Conservation (phyloP, 2,113 vertebrate species). For the Pterocles orientalis region DNA sequence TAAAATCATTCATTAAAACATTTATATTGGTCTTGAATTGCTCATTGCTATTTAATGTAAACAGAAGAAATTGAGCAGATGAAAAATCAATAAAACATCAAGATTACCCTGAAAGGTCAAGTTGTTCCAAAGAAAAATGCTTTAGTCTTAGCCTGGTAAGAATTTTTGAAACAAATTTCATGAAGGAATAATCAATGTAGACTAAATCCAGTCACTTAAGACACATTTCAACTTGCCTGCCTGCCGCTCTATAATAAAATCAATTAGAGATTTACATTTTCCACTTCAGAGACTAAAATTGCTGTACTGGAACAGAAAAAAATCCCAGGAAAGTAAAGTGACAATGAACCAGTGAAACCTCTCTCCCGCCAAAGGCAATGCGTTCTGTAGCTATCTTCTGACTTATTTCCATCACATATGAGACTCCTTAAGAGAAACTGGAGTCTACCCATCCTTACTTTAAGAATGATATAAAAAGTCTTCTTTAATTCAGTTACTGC, state of each 20-base stretch:
- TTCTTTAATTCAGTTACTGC: background rate
- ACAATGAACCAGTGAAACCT: background rate
- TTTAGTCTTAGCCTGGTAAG: background rate
- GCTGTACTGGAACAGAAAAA: background rate
- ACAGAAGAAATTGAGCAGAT: conserved; percentile 26
- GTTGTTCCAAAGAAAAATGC: background rate
- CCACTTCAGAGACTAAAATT: background rate
- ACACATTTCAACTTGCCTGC: background rate
- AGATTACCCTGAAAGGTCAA: conserved; percentile 48
- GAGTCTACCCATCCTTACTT: background rate
- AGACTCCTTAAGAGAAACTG: background rate
- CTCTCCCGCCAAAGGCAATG: background rate
- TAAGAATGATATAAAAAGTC: background rate
- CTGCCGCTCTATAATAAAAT: background rate
- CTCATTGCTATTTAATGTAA: conserved; percentile 31
- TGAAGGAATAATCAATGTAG: background rate
- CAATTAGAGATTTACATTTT: conserved; percentile 14
- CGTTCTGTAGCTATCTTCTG: background rate
- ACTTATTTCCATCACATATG: background rate
- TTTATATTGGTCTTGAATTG: background rate
- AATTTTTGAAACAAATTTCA: background rate
- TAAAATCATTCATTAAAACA: background rate
- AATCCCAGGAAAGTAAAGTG: background rate
- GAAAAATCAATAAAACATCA: conserved; percentile 50
- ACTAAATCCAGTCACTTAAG: background rate